Evolutionary conservation across 37 sponge, comb jelly and placozoan genomes (phyloP).

Genomic region (Hexactinellida sp.): DNA sequence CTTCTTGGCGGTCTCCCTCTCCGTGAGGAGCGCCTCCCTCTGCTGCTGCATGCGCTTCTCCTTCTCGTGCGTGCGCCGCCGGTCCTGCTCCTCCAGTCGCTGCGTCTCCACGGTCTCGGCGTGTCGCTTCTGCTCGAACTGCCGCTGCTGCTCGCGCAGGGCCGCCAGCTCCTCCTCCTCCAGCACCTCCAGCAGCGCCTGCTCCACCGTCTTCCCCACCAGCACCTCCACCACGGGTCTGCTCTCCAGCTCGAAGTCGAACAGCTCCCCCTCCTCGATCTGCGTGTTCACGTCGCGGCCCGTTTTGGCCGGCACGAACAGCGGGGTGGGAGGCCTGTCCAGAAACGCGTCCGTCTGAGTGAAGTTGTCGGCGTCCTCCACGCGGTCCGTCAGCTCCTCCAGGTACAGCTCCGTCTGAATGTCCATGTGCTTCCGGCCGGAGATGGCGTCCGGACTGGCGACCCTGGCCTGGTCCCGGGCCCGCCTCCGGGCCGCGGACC

Average conservation of each 20-base stretch:
- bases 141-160: constrained; percentile 75
- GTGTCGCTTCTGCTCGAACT: constrained; percentile 87
- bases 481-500: constrained; percentile 60
- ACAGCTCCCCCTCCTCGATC: constrained; percentile 94
- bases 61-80: constrained; percentile 81
- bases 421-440: constrained; percentile 85
- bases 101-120: constrained; percentile 94
- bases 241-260: constrained; percentile 92
- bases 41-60: constrained; percentile 81
- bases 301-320: constrained; percentile 94
- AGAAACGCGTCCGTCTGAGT: constrained; percentile 96
- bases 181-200: constrained; percentile 94
- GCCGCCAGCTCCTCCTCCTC: constrained; percentile 92
- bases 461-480: constrained; percentile 57
- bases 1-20: constrained; percentile 87
- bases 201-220: constrained; percentile 98
- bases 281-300: constrained; percentile 84
- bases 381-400: constrained; percentile 70
- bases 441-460: constrained; percentile 75
- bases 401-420: constrained; percentile 97
- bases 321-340: constrained; percentile 89
- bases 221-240: constrained; percentile 89
- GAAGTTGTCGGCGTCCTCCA: constrained; percentile 77
- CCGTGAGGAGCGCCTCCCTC: constrained; percentile 63
- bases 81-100: constrained; percentile 92